Conservation (phyloP, 2,888 invertebrate genomes). For the Aspidiotus destructor region DNA sequence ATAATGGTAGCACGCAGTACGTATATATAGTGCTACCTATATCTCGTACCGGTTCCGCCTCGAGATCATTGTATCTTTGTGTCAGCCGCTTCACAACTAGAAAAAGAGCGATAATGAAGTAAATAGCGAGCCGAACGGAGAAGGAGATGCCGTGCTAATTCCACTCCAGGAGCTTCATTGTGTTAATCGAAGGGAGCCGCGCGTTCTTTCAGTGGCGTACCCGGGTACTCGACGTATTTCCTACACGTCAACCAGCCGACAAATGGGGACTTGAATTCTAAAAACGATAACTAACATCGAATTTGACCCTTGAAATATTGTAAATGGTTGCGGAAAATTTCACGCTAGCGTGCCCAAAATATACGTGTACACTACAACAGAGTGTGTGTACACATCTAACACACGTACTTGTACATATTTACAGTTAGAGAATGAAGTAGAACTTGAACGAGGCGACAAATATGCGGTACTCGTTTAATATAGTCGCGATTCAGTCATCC, state of each 20-base stretch:
- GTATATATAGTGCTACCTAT: neutral
- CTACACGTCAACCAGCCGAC: neutral
- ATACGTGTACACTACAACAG: too few species aligned
- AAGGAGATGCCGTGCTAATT: conserved; percentile 11
- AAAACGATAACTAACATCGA: conserved; percentile 17
- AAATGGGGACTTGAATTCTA: conserved; percentile 14
- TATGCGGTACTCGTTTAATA: neutral
- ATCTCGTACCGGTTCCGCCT: conserved; percentile 25
- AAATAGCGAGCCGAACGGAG: neutral
- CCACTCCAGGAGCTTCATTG: conserved; percentile 14
- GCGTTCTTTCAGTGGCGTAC: neutral
- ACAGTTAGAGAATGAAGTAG: conserved; percentile 1
- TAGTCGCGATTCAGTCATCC: too few species aligned
- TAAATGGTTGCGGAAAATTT: conserved; percentile 9
- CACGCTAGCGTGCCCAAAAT: conserved; percentile 14
- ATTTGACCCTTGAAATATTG: conserved; percentile 10
- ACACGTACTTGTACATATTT: neutral
- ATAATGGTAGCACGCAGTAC: neutral
- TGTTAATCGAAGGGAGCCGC: conserved; percentile 8
- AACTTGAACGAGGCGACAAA: conserved; percentile 16
- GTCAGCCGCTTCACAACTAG: conserved; percentile 1
- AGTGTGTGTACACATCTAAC: too few species aligned
- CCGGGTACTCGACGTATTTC: neutral
- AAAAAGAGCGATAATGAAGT: neutral
- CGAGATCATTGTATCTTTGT: conserved; percentile 15